Conservation (phyloP, 2,113 vertebrate genomes). For the Hepsetus odoe region DNA sequence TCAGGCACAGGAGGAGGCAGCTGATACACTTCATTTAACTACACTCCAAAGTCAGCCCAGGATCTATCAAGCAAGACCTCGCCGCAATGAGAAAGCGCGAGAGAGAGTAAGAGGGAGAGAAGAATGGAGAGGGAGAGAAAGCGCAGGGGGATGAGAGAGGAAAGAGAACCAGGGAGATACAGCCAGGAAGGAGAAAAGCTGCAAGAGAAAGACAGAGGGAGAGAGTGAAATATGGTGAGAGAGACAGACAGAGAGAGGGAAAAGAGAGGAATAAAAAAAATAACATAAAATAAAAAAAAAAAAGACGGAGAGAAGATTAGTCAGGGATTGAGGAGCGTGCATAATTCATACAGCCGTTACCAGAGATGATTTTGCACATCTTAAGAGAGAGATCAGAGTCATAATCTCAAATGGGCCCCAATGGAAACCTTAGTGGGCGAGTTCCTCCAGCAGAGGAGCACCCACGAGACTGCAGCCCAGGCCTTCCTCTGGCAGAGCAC, state of each 20-base stretch:
- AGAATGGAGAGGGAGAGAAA: background rate
- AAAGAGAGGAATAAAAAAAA: constrained; percentile 9
- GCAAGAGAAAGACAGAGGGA: background rate
- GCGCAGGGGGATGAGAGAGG: background rate
- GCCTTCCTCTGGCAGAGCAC: constrained; percentile 31
- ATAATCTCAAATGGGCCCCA: constrained; percentile 58
- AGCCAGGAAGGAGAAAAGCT: background rate
- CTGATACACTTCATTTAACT: constrained; percentile 59
- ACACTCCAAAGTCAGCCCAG: constrained; percentile 40
- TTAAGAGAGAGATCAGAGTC: constrained; percentile 62
- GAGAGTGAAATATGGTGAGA: constrained; percentile 16
- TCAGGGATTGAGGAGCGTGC: constrained; percentile 52
- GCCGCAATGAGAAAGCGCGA: constrained; percentile 30
- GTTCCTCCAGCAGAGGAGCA: constrained; percentile 34
- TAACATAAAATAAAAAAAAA: background rate
- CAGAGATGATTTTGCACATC: constrained; percentile 59
- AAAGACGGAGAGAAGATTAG: constrained; percentile 45
- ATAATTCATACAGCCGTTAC: constrained; percentile 61
- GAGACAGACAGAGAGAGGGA: constrained; percentile 26
- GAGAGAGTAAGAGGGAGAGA: constrained; percentile 1
- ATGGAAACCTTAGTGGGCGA: constrained; percentile 52
- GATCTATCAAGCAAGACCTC: constrained; percentile 49
- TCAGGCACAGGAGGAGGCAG: constrained; percentile 48
- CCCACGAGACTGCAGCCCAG: constrained; percentile 41
- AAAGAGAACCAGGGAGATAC: background rate